phyloP scores from a whole-genome alignment of 2,888 invertebrate species.

The Macropis europaea region DNA sequence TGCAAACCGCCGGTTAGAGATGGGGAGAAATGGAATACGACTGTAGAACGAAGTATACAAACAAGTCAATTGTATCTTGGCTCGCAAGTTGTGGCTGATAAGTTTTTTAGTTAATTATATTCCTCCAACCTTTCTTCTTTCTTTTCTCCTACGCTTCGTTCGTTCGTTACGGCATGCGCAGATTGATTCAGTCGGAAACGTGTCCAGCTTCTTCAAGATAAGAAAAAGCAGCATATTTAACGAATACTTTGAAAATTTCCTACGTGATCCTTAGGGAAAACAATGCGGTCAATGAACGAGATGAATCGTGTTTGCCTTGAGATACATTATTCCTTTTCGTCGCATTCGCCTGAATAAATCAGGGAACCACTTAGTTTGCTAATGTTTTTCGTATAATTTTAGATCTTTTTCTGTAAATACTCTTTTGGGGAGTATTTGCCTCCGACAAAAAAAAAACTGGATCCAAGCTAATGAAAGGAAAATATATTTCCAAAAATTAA shows the following conservation, averaged over 20 bases:
- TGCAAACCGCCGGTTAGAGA: no score
- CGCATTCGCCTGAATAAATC: constrained; percentile 15
- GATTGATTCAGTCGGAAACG: not conserved
- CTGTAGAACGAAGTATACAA: no score
- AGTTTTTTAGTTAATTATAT: not conserved
- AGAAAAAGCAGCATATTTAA: constrained; percentile 8
- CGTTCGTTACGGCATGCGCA: not conserved
- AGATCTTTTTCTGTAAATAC: constrained; percentile 1
- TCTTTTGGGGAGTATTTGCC: no score
- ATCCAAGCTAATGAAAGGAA: not conserved
- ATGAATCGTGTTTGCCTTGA: constrained; percentile 22
- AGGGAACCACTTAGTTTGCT: constrained; percentile 6
- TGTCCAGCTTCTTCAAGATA: constrained; percentile 8
- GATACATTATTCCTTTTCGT: constrained; percentile 4
- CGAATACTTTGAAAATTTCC: constrained; percentile 4
- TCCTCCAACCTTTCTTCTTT: not conserved
- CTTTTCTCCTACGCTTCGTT: not conserved
- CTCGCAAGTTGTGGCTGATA: no score
- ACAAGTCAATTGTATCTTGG: no score
- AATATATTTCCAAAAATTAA: not conserved
- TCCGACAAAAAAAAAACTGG: not conserved
- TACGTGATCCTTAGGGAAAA: constrained; percentile 26
- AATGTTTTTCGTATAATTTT: constrained; percentile 22
- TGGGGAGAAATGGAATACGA: no score
- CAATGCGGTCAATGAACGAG: constrained; percentile 23